Evolutionary conservation across 2,113 vertebrate species (phyloP).

Genomic region (Campylomormyrus tamandua): DNA sequence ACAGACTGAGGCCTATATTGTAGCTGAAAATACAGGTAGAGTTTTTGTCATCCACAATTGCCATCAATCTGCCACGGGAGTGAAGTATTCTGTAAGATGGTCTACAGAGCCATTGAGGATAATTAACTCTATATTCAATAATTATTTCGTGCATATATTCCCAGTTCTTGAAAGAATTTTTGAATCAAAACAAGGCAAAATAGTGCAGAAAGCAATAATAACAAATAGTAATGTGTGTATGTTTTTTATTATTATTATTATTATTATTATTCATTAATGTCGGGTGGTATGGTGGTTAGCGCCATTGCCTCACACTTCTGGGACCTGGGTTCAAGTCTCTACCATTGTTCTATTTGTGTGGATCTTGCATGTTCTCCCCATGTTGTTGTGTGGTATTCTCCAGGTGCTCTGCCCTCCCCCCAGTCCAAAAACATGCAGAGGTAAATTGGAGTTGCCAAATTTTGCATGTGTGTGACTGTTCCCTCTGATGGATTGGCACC

Average conservation of each 20-base stretch:
- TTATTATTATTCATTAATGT: not conserved
- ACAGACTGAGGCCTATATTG: not conserved
- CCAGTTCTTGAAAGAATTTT: not conserved
- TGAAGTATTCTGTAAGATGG: not conserved
- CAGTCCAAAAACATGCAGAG: not conserved
- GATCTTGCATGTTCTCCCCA: not conserved
- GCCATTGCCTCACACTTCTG: not conserved
- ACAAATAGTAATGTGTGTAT: not conserved
- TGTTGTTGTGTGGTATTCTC: not conserved
- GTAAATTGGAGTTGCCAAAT: not conserved
- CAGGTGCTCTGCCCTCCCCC: not conserved
- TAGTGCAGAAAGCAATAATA: not conserved
- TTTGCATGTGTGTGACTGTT: not conserved
- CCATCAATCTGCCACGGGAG: not conserved
- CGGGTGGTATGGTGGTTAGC: not conserved
- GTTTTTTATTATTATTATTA: not conserved
- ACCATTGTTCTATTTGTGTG: not conserved
- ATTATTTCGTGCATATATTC: not conserved
- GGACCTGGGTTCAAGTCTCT: not conserved
- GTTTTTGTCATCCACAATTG: not conserved
- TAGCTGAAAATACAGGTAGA: not conserved
- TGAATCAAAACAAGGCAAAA: not conserved
- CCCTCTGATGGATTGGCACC: not conserved
- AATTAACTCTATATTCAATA: not conserved
- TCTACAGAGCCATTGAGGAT: not conserved